Evolutionary conservation across 2,888 invertebrate species (phyloP).

Genomic region (Thalpophila matura): DNA sequence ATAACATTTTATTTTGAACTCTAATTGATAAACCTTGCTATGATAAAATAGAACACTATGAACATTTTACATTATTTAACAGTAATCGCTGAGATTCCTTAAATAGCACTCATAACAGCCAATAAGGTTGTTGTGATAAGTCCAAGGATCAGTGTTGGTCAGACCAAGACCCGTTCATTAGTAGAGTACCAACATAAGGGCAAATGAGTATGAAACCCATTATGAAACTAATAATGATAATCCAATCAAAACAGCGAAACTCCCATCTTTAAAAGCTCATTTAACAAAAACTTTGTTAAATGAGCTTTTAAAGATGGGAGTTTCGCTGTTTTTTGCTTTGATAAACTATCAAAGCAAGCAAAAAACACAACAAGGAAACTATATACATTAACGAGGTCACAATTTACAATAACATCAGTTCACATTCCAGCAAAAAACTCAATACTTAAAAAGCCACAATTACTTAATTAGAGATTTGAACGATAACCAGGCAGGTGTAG

Average conservation of each 20-base stretch:
- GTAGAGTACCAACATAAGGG: too few relatives aligned
- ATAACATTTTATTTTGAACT: not conserved
- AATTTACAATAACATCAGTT: slow-evolving; percentile 54
- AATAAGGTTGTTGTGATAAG: too few relatives aligned
- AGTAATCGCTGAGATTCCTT: too few relatives aligned
- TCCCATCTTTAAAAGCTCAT: slow-evolving; percentile 28
- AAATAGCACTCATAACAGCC: too few relatives aligned
- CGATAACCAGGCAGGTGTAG: slow-evolving; percentile 85
- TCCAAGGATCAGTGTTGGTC: too few relatives aligned
- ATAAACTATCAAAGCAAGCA: slow-evolving; percentile 30
- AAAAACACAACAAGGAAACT: slow-evolving; percentile 40
- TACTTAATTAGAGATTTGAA: slow-evolving; percentile 85
- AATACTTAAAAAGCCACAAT: slow-evolving; percentile 78
- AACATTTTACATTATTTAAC: too few relatives aligned
- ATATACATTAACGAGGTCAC: slow-evolving; percentile 48
- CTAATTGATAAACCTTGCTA: not conserved
- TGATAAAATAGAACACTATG: too few relatives aligned
- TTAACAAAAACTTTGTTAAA: slow-evolving; percentile 17
- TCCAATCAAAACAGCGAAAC: slow-evolving; percentile 24
- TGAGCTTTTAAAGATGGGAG: slow-evolving; percentile 28
- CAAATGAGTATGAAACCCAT: too few relatives aligned
- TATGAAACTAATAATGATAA: not conserved
- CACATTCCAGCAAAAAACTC: slow-evolving; percentile 58
- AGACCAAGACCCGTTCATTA: too few relatives aligned
- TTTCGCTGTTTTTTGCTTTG: slow-evolving; percentile 27